Percentiles rank a stretch among this genome's conserved stretches.
Conservation (phyloP, 2,888 invertebrate genomes). For the Lepidocyrtinus sp. region DNA sequence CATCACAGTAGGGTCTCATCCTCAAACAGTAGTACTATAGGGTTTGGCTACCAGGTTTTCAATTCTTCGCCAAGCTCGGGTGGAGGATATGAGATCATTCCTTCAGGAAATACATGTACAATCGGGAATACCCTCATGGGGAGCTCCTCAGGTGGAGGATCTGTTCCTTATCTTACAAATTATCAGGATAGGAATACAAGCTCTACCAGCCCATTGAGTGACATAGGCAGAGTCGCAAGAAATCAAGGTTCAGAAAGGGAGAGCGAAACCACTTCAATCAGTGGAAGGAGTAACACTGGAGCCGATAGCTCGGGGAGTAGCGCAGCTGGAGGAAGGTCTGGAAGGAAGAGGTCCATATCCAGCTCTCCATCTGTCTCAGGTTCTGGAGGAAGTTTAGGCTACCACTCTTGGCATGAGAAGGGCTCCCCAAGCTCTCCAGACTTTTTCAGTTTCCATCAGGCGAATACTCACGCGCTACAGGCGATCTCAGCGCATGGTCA, state of each 20-base stretch:
- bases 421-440: conserved; percentile 51
- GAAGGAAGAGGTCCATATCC: conserved; percentile 62
- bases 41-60: conserved; percentile 13
- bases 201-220: conserved; percentile 12
- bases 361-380: conserved; percentile 58
- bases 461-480: conserved; percentile 46
- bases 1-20: conserved; percentile 23
- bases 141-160: background rate
- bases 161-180: conserved; percentile 10
- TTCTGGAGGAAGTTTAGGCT: conserved; percentile 52
- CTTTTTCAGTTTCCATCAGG: conserved; percentile 44
- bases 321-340: background rate
- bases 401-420: conserved; percentile 64
- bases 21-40: background rate
- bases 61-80: background rate
- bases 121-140: background rate
- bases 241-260: background rate
- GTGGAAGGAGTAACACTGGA: conserved; percentile 6
- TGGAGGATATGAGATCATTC: background rate
- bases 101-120: background rate
- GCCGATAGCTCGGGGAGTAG: conserved; percentile 40
- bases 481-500: conserved; percentile 17
- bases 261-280: conserved; percentile 7
- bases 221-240: background rate
- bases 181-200: conserved; percentile 31